These are phyloP conservation scores for Palythoa grandiflora DNA, from an alignment of 92 coral and sea anemone genomes.

Conservation along the genomic window DNA sequence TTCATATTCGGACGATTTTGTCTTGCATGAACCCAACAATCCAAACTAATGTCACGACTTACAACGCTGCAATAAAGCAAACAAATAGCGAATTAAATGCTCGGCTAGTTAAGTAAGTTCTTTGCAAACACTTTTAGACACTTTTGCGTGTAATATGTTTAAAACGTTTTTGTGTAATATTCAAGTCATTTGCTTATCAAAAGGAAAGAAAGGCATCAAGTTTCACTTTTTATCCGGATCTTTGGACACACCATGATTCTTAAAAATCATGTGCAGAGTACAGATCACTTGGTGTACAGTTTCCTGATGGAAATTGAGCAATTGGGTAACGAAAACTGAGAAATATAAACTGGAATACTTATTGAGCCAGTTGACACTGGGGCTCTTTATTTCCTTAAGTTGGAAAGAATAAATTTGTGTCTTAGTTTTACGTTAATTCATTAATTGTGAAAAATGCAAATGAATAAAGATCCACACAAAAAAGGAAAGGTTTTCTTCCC, in stretches of 20 bases:
- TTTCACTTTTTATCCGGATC: background rate
- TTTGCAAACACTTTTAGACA: background rate
- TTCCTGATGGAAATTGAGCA: background rate
- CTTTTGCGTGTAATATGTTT: background rate
- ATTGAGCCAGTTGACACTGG: background rate
- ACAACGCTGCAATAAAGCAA: background rate
- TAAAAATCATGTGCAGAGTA: background rate
- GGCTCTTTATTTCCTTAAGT: background rate
- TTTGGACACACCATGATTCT: background rate
- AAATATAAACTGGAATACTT: background rate
- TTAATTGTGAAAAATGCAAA: background rate
- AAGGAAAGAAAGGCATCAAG: slow-evolving; percentile 15
- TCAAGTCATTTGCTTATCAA: background rate
- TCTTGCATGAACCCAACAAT: background rate
- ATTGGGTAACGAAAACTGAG: background rate
- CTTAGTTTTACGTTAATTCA: background rate
- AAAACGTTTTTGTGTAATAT: background rate
- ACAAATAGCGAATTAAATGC: slow-evolving; percentile 5
- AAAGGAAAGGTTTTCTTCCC: too few relatives aligned
- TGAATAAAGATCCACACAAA: too few relatives aligned
- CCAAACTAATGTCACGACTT: background rate
- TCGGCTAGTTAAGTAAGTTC: slow-evolving; percentile 9
- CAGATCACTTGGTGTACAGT: background rate
- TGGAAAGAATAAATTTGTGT: background rate
- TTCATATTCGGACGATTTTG: background rate